Percentiles rank a stretch among this genome's conserved stretches.
Evolutionary conservation across 1,140 invertebrate genomes (phyloP).

Genomic region (Phthorimaea operculella): DNA sequence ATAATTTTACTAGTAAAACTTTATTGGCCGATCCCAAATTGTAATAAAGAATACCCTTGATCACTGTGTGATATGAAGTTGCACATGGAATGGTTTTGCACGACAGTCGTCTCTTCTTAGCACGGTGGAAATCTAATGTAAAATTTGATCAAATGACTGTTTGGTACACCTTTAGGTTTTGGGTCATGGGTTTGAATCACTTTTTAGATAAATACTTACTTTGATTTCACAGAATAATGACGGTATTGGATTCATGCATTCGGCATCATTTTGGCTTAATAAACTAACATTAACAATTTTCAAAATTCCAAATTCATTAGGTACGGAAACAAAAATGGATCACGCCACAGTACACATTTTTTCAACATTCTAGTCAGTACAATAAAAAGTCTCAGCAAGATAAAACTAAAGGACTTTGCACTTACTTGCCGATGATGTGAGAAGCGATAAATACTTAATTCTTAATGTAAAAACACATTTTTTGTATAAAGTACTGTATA

Average conservation of each 20-base stretch:
- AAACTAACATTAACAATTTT: slow-evolving; percentile 1
- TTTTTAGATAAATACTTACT: background rate
- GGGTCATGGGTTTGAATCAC: background rate
- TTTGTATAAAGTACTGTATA: too few species aligned
- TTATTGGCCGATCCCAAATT: background rate
- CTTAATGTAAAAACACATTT: too few species aligned
- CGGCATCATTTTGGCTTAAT: slow-evolving; percentile 2
- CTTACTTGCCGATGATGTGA: too few species aligned
- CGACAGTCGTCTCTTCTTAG: background rate
- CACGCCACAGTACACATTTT: too few species aligned
- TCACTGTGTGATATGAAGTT: background rate
- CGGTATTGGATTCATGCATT: background rate
- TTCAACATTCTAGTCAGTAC: too few species aligned
- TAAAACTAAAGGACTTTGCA: too few species aligned
- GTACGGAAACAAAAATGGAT: too few species aligned
- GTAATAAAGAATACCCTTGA: background rate
- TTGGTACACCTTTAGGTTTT: background rate
- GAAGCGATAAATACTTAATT: too few species aligned
- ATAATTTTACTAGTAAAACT: background rate
- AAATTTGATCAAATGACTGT: background rate
- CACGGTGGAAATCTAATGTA: background rate
- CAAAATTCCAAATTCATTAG: slow-evolving; percentile 1
- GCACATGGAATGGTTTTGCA: background rate
- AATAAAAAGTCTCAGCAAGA: too few species aligned
- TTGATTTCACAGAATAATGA: background rate